Conservation (phyloP, 2,113 vertebrate species). For the Prionailurus viverrinus region DNA sequence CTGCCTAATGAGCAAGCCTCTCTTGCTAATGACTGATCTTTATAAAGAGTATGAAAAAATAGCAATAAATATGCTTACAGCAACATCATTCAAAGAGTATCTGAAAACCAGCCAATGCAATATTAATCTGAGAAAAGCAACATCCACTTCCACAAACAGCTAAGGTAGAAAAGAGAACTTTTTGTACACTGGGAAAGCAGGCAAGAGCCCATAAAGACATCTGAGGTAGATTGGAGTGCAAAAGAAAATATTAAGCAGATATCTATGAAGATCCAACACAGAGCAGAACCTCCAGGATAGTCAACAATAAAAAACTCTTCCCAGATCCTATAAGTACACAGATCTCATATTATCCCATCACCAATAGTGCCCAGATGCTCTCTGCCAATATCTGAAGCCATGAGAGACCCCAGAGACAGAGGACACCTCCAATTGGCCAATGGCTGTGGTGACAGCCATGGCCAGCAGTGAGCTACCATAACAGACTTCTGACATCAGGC, state of each 20-base stretch:
- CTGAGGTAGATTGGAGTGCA: not conserved
- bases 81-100: not conserved
- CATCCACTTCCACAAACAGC: not conserved
- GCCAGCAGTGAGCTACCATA: not conserved
- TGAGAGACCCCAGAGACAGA: not conserved
- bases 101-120: not conserved
- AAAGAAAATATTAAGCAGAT: not conserved
- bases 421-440: not conserved
- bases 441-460: not conserved
- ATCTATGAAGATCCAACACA: not conserved
- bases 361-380: not conserved
- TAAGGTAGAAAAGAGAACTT: not conserved
- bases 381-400: not conserved
- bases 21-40: not conserved
- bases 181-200: not conserved
- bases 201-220: not conserved
- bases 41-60: not conserved
- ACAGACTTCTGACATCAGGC: not conserved
- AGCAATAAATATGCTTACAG: not conserved
- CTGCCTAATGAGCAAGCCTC: not conserved
- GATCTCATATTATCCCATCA: not conserved
- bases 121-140: not conserved
- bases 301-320: not conserved
- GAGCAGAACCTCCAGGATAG: not conserved
- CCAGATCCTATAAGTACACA: not conserved